Evolutionary conservation across 2,888 invertebrate genomes (phyloP).

Genomic region (Physocephala rufipes): DNA sequence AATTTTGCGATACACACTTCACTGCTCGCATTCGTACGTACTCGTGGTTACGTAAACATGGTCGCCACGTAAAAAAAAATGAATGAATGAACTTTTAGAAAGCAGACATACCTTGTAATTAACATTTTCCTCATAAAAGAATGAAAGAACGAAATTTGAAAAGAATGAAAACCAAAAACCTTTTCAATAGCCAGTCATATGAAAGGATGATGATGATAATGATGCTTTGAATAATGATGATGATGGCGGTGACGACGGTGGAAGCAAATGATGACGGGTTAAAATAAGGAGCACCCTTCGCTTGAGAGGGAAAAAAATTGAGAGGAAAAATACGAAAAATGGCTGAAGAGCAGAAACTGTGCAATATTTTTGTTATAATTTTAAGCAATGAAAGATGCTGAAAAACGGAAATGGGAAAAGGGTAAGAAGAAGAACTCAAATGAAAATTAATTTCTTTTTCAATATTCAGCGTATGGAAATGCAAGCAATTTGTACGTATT

Average conservation of each 20-base stretch:
- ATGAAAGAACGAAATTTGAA: background rate
- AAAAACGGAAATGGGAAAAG: background rate
- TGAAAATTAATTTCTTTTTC: background rate
- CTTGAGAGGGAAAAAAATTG: background rate
- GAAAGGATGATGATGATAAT: background rate
- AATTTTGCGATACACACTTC: background rate
- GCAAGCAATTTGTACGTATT: background rate
- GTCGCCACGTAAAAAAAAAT: background rate
- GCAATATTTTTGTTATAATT: conserved; percentile 8
- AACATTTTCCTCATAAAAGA: conserved; percentile 16
- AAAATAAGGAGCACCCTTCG: conserved; percentile 7
- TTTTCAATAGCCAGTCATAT: background rate
- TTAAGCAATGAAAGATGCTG: no score
- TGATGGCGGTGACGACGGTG: background rate
- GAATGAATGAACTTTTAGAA: background rate
- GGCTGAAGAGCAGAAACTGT: background rate
- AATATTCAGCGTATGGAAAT: background rate
- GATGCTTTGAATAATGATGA: background rate
- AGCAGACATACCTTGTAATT: background rate
- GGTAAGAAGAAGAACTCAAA: background rate
- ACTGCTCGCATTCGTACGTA: background rate
- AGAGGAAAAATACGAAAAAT: no score
- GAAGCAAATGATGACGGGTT: background rate
- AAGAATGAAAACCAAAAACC: background rate
- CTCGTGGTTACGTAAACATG: background rate